Conservation (phyloP, 2,113 vertebrate species). For the Ctenodactylus gundi region DNA sequence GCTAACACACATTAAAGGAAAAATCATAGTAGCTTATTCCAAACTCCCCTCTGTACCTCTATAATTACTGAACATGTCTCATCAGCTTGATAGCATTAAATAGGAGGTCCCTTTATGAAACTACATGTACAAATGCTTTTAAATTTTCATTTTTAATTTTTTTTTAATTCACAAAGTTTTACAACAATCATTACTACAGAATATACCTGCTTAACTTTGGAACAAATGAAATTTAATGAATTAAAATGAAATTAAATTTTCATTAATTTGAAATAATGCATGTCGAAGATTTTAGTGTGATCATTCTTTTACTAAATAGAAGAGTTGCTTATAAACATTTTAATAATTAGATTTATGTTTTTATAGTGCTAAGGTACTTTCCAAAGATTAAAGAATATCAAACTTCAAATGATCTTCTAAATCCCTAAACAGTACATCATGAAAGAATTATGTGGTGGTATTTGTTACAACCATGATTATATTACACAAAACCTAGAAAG, state of each 20-base stretch:
- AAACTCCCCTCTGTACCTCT: not conserved
- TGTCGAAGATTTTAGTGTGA: not conserved
- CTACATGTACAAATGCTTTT: not conserved
- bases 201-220: not conserved
- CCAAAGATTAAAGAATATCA: not conserved
- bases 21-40: not conserved
- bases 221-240: conserved; percentile 13
- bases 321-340: not conserved
- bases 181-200: not conserved
- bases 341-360: not conserved
- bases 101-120: not conserved
- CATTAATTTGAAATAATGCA: not conserved
- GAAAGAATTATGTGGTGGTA: not conserved
- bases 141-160: not conserved
- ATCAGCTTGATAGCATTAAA: not conserved
- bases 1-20: not conserved
- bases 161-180: not conserved
- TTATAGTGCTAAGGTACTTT: not conserved
- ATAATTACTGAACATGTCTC: not conserved
- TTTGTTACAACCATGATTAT: not conserved
- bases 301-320: not conserved
- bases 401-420: not conserved
- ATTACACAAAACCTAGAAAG: not conserved
- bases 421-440: not conserved
- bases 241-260: conserved; percentile 8